Percentiles rank a stretch among this genome's conserved stretches.
Evolutionary conservation across 2,797 vertebrate genomes (phyloP).

Genomic region (Oryzias dopingdopingensis): DNA sequence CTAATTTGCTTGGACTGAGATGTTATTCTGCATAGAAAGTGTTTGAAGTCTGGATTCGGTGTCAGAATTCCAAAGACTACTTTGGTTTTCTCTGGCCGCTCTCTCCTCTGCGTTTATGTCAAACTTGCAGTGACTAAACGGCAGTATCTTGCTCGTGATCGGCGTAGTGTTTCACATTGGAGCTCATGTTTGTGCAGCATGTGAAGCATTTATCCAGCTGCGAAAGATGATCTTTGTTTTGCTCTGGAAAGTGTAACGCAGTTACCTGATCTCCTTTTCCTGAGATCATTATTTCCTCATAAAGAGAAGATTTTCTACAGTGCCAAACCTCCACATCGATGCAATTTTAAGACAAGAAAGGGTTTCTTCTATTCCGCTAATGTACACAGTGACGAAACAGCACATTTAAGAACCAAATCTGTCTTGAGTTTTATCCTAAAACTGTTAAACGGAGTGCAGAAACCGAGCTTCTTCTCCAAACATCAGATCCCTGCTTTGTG

Average conservation of each 20-base stretch:
- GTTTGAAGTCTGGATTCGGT: conserved; percentile 46
- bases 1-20: conserved; percentile 48
- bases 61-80: conserved; percentile 27
- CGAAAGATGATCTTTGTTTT: conserved; percentile 68
- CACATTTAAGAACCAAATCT: conserved; percentile 35
- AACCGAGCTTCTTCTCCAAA: conserved; percentile 31
- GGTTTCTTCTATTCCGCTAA: conserved; percentile 27
- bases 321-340: neutral
- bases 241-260: conserved; percentile 63
- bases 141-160: conserved; percentile 60
- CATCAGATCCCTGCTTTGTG: conserved; percentile 31
- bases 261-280: conserved; percentile 71
- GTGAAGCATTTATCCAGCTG: conserved; percentile 73
- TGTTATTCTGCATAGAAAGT: conserved; percentile 37
- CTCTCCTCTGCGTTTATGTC: conserved; percentile 51
- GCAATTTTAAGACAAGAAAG: conserved; percentile 30
- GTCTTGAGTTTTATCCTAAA: conserved; percentile 53
- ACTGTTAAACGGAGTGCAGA: conserved; percentile 46
- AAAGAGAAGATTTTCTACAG: conserved; percentile 48
- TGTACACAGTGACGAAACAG: conserved; percentile 41
- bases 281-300: conserved; percentile 41
- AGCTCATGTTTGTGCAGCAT: conserved; percentile 68
- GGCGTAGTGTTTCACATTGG: conserved; percentile 72
- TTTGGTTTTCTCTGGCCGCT: conserved; percentile 47
- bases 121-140: conserved; percentile 49